Base-by-base conservation (phyloP, 2,797 vertebrate species). In the Odontamblyopus rebecca region DNA sequence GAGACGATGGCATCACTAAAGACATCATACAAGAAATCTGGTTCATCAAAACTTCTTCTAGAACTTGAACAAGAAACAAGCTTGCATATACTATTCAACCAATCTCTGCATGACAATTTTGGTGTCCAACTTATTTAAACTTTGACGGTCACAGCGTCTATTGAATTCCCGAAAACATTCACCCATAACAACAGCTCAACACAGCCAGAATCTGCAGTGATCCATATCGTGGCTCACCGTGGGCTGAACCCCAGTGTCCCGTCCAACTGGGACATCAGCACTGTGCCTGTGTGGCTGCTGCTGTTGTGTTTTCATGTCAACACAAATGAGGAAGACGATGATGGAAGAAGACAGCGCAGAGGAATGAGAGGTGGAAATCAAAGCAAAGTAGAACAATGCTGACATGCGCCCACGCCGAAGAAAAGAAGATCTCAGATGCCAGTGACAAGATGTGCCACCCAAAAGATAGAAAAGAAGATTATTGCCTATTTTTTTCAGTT, bases 401-500 rank as follows among this genome's bases (percentile, higher is more conserved):
- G 70, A 80, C 61, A 69, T 61, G 54, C 80, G 70, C 87, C 76
- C 82, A 88, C 85, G 76, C 70, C n/a, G 71, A 70, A 66, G 79
- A 83, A 73, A 75, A 89, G 80, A 75, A 86, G 81, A 88, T 86
- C 77, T 78, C 72, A 85, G 75, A 83, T n/a, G 83, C 79, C 82
- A 82, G 83, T 84, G 82, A 78, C 68, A 72, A 83, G 72, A 80
- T 70, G 67, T 67, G 44, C 75, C 87, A 74, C 74, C 26, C 79
- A 53, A 57, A 78, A 71, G 12, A 48, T 41, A 76, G 11, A 51
- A 18, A 61, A 8, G 44, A 75, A 56, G 27, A 70, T 62, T n/a
- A n/a, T 19, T 61, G 29, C 6, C 82, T 48, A 48, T 72, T 75
- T 69, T 26, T 73, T 2, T 48, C n/a, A 77, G 71, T 70, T 79